Evolutionary conservation across 53 echinoderm and acorn worm genomes (phyloP).

Genomic region (Holothuria scabra): DNA sequence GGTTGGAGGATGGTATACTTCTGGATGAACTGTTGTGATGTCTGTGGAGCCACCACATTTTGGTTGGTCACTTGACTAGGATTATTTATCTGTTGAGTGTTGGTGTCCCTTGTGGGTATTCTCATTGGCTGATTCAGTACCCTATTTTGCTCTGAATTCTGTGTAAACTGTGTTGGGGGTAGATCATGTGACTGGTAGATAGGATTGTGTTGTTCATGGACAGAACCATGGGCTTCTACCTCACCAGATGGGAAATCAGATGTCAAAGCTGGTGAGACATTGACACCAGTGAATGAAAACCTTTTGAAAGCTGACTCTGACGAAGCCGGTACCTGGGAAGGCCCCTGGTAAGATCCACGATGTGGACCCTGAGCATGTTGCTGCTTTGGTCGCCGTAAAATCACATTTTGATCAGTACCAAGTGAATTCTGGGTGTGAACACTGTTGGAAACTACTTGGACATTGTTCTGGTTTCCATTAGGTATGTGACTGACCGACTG

Average conservation of each 20-base stretch:
- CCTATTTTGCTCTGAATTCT: neutral
- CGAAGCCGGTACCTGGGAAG: slow-evolving; percentile 42
- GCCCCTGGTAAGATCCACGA: slow-evolving; percentile 15
- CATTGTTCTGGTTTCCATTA: slow-evolving; percentile 27
- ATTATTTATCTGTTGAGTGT: neutral
- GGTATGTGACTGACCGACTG: slow-evolving; percentile 5
- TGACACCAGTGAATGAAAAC: slow-evolving; percentile 69
- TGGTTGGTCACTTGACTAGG: neutral
- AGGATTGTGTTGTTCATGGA: slow-evolving; percentile 41
- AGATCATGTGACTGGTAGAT: slow-evolving; percentile 33
- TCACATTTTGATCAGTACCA: neutral
- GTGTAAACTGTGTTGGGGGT: neutral
- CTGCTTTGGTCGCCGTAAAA: slow-evolving; percentile 23
- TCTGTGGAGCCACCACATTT: neutral
- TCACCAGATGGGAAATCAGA: neutral
- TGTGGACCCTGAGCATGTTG: neutral
- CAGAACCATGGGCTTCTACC: slow-evolving; percentile 1
- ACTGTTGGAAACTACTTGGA: neutral
- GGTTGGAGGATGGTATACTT: slow-evolving; percentile 38
- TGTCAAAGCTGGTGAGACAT: slow-evolving; percentile 52
- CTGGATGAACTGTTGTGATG: slow-evolving; percentile 26
- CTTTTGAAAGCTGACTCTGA: slow-evolving; percentile 69
- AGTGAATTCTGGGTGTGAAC: neutral
- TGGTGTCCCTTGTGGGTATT: neutral
- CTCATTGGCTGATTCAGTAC: neutral